These are phyloP conservation scores for Pogonomyrmex barbatus DNA, from an alignment of 1,140 invertebrate species.

Conservation along the genomic window DNA sequence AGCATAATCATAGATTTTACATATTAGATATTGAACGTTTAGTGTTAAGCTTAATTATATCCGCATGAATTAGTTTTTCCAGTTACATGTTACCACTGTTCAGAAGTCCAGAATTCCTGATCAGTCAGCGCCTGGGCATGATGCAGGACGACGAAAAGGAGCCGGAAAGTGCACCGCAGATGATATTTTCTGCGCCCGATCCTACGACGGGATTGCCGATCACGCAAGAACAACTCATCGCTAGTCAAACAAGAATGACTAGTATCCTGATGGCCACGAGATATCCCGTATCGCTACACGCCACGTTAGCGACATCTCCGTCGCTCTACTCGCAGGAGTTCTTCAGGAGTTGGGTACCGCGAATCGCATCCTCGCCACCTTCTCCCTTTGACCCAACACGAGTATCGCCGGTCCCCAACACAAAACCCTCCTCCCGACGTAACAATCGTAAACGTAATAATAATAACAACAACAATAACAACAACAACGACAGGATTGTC, in stretches of 20 bases:
- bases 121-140: constrained; percentile 78
- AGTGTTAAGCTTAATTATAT: not conserved
- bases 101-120: constrained; percentile 82
- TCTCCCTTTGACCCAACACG: constrained; percentile 79
- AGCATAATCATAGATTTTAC: not conserved
- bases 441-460: constrained; percentile 70
- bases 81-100: not conserved
- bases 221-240: not conserved
- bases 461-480: constrained; percentile 82
- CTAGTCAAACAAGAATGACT: not conserved
- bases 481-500: constrained; percentile 56
- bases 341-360: constrained; percentile 80
- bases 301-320: constrained; percentile 80
- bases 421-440: constrained; percentile 78
- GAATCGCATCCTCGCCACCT: constrained; percentile 79
- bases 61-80: not conserved
- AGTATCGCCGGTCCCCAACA: constrained; percentile 78
- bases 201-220: constrained; percentile 84
- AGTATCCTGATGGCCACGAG: constrained; percentile 84
- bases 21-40: not conserved
- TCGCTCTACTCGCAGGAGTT: constrained; percentile 85
- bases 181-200: constrained; percentile 83
- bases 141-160: constrained; percentile 83
- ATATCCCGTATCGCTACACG: constrained; percentile 81
- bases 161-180: constrained; percentile 79